These are phyloP conservation scores for Drosophila rhopaloa DNA, from an alignment of 1,140 invertebrate genomes.

Conservation along the genomic window DNA sequence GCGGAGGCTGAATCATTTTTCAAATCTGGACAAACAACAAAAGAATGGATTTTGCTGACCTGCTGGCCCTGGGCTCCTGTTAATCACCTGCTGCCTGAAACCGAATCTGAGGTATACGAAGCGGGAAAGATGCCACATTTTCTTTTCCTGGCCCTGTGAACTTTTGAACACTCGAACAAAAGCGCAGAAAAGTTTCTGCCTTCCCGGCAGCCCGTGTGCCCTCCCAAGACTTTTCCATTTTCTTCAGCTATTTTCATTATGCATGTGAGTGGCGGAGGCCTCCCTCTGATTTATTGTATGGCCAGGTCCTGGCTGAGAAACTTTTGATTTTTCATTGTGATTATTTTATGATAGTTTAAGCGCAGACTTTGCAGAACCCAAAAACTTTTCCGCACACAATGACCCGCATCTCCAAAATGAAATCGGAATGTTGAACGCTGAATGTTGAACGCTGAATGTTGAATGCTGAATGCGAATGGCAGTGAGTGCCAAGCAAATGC, in stretches of 20 bases:
- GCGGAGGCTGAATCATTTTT: constrained; percentile 58
- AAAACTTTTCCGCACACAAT: constrained; percentile 48
- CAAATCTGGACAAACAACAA: constrained; percentile 51
- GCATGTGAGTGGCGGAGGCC: constrained; percentile 48
- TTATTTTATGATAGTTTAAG: constrained; percentile 80
- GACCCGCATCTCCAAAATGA: constrained; percentile 39
- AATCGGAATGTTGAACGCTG: constrained; percentile 22
- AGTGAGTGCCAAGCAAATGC: constrained; percentile 55
- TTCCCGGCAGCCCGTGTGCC: not conserved
- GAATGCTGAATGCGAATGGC: constrained; percentile 40
- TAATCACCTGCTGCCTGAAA: constrained; percentile 51
- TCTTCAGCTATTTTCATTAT: constrained; percentile 52
- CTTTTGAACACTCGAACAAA: constrained; percentile 67
- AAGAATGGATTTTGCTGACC: constrained; percentile 48
- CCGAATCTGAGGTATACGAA: not conserved
- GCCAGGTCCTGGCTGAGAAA: constrained; percentile 43
- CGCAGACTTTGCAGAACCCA: constrained; percentile 44
- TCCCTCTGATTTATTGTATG: constrained; percentile 67
- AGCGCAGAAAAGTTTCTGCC: constrained; percentile 57
- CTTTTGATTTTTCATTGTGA: constrained; percentile 77
- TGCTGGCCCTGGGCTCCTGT: constrained; percentile 23
- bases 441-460: constrained; percentile 24
- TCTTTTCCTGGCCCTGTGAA: constrained; percentile 52
- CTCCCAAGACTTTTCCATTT: constrained; percentile 37
- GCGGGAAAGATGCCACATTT: constrained; percentile 11